phyloP scores from a whole-genome alignment of 2,797 vertebrate genomes.

The Rhyacichthys aspro region DNA sequence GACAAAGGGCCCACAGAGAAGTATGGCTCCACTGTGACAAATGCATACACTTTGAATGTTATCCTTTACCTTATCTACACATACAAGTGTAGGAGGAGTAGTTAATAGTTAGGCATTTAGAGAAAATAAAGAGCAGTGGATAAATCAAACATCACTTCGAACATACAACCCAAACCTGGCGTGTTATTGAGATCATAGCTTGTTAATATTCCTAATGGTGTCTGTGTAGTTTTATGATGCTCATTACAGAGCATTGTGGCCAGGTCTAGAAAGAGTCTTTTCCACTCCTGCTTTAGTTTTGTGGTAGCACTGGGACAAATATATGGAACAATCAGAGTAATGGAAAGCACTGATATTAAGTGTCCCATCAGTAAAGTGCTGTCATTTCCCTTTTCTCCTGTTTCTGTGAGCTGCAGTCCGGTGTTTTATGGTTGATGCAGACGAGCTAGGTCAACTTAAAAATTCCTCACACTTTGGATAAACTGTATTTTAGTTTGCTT shows the following conservation, averaged over 20 bases:
- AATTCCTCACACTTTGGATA: conserved; percentile 1
- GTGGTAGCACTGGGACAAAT: conserved; percentile 8
- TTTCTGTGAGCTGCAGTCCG: conserved; percentile 11
- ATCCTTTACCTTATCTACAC: conserved; percentile 21
- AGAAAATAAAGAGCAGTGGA: neutral
- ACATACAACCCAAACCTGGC: conserved; percentile 1
- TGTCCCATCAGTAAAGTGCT: neutral
- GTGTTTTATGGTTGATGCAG: conserved; percentile 8
- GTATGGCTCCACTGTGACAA: conserved; percentile 23
- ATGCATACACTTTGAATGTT: conserved; percentile 18
- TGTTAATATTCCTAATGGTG: conserved; percentile 17
- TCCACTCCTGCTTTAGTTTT: conserved; percentile 22
- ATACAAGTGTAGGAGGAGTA: neutral
- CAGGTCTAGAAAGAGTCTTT: conserved; percentile 3
- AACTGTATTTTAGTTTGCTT: conserved; percentile 19
- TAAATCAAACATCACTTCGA: neutral
- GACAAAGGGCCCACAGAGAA: conserved; percentile 61
- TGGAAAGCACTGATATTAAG: conserved; percentile 10
- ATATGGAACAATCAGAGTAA: conserved; percentile 14
- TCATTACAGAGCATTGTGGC: conserved; percentile 5
- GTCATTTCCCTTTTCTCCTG: too few species aligned
- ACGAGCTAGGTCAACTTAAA: neutral
- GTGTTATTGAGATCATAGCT: conserved; percentile 1
- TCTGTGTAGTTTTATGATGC: conserved; percentile 6
- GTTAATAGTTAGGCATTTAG: too few species aligned